Conservation (phyloP, 2,113 vertebrate species). For the Pollachius pollachius region DNA sequence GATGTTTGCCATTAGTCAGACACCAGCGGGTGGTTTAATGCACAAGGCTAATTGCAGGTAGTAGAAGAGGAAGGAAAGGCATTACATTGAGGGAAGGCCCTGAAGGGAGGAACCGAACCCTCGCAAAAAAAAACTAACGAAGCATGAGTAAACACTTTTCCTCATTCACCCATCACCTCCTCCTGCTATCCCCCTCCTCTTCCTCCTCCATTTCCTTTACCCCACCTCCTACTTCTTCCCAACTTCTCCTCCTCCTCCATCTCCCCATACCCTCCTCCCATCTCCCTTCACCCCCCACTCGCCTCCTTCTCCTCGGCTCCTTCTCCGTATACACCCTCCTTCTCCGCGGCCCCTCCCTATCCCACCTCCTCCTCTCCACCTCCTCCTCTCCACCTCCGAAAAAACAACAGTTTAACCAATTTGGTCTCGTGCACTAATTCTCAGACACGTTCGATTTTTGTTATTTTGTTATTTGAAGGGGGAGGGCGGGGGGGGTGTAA, state of each 20-base stretch:
- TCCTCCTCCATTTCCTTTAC: neutral
- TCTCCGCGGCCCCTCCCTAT: neutral
- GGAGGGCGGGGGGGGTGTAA: too few relatives aligned
- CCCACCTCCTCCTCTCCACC: neutral
- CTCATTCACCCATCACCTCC: too few relatives aligned
- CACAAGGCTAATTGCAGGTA: slow-evolving; percentile 58
- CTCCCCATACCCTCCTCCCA: too few relatives aligned
- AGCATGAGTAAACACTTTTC: slow-evolving; percentile 18
- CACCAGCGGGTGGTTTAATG: slow-evolving; percentile 58
- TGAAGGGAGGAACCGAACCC: slow-evolving; percentile 44
- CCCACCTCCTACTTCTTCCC: neutral
- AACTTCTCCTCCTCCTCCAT: neutral
- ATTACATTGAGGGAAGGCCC: slow-evolving; percentile 44
- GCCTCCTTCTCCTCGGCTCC: neutral
- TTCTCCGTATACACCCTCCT: neutral
- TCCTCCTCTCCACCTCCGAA: neutral
- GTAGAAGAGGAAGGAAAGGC: slow-evolving; percentile 41
- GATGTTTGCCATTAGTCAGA: slow-evolving; percentile 56
- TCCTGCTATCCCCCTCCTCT: neutral
- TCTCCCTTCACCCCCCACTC: neutral
- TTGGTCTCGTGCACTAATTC: too few relatives aligned
- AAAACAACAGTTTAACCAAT: neutral
- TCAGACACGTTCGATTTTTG: too few relatives aligned
- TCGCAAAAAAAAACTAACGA: slow-evolving; percentile 45
- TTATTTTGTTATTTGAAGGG: too few relatives aligned